Evolutionary conservation across 2,113 vertebrate species (phyloP).

Genomic region (Eudyptes chrysolophus): DNA sequence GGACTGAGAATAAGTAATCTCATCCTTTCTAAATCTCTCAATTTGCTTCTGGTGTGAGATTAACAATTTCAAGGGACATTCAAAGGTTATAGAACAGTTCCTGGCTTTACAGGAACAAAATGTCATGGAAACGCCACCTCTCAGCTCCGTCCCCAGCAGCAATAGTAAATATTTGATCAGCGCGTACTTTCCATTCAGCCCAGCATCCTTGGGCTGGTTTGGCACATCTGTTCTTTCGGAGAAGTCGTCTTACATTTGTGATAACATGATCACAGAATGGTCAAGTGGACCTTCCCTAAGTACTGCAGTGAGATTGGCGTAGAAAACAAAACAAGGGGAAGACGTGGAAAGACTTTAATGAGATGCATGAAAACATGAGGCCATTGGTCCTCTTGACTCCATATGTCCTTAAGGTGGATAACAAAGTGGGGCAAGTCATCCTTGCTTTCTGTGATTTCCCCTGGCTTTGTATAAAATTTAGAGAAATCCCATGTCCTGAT

Average conservation of each 20-base stretch:
- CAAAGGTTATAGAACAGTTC: conserved; percentile 31
- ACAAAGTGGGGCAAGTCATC: neutral
- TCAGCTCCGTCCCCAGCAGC: neutral
- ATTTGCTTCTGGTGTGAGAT: neutral
- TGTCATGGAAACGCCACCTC: conserved; percentile 29
- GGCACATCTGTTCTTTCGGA: neutral
- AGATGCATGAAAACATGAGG: neutral
- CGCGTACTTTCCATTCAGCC: conserved; percentile 24
- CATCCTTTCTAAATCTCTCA: neutral
- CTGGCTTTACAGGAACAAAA: conserved; percentile 46
- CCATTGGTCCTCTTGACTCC: neutral
- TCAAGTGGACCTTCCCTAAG: neutral
- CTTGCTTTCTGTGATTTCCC: neutral
- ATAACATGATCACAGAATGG: neutral
- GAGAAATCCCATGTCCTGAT: neutral
- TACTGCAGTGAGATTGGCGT: neutral
- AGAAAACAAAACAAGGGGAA: neutral
- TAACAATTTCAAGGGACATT: conserved; percentile 7
- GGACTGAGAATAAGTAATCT: neutral
- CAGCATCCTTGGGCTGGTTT: neutral
- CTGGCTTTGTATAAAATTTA: neutral
- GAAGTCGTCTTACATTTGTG: neutral
- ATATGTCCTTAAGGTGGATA: neutral
- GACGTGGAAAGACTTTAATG: neutral
- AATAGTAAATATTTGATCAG: conserved; percentile 40